Conservation (phyloP, 2,113 vertebrate genomes). For the Pituophis catenifer region DNA sequence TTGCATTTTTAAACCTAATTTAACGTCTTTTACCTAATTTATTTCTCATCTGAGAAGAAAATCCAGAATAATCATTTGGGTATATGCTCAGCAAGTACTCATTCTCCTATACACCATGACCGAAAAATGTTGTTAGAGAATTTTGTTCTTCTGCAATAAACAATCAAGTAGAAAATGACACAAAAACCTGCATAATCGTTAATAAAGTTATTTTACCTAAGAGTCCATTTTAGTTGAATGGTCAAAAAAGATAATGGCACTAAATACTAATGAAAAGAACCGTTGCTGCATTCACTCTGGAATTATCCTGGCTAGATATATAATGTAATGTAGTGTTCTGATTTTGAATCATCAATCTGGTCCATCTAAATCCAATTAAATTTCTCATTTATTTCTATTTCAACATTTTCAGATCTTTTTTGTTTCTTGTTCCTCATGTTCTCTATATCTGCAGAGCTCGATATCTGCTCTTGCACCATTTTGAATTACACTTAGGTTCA, state of each 20-base stretch:
- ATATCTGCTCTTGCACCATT: not conserved
- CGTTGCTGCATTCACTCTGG: not conserved
- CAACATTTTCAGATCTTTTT: not conserved
- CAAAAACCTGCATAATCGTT: not conserved
- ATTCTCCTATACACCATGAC: not conserved
- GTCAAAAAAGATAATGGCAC: not conserved
- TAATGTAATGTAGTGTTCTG: not conserved
- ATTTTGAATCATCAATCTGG: not conserved
- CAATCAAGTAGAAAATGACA: not conserved
- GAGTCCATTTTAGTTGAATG: not conserved
- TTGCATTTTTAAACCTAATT: not conserved
- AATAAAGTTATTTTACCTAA: not conserved
- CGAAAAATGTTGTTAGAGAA: not conserved
- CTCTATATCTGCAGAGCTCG: not conserved
- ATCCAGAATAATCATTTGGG: not conserved
- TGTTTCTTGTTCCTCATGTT: not conserved
- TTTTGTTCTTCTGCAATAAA: not conserved
- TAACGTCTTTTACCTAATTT: not conserved
- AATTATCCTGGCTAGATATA: not conserved
- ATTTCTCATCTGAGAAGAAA: not conserved
- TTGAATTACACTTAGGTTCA: not conserved
- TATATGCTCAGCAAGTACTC: not conserved
- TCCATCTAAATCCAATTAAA: not conserved
- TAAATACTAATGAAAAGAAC: not conserved
- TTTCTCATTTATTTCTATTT: not conserved